phyloP scores from a whole-genome alignment of 2,797 vertebrate species.

The Girardinus metallicus region DNA sequence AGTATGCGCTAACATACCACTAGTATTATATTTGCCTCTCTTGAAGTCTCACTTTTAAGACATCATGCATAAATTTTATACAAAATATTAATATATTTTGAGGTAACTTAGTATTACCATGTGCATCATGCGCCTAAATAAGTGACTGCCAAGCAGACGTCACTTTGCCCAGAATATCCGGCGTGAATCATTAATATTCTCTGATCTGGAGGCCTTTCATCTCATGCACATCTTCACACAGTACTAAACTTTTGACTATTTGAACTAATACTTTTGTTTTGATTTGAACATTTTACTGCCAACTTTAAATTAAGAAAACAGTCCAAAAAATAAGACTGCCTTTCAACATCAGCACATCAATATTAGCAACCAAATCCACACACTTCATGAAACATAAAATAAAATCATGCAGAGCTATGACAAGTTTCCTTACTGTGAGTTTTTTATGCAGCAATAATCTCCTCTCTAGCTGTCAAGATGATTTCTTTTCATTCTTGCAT shows the following conservation, averaged over 20 bases:
- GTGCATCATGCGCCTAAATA: conserved; percentile 53
- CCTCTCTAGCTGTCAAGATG: conserved; percentile 43
- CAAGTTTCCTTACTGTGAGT: conserved; percentile 2
- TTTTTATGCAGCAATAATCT: conserved; percentile 47
- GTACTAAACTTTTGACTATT: conserved; percentile 15
- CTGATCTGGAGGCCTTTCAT: conserved; percentile 49
- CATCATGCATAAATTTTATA: conserved; percentile 8
- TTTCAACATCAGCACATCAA: not conserved
- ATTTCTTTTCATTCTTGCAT: conserved; percentile 65
- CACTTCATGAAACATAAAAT: not conserved
- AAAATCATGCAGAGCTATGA: not conserved
- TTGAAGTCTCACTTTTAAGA: not conserved
- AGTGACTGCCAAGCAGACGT: conserved; percentile 65
- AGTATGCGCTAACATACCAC: not conserved
- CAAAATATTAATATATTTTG: conserved; percentile 23
- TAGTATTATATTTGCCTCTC: not conserved
- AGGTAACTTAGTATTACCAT: conserved; percentile 39
- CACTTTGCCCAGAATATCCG: conserved; percentile 72
- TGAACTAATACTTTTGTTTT: not conserved
- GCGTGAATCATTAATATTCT: conserved; percentile 70
- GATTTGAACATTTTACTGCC: not conserved
- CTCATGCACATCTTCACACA: conserved; percentile 33
- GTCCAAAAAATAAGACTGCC: not conserved
- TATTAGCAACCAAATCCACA: not conserved
- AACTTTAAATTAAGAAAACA: not conserved